These are phyloP conservation scores for Setophaga petechia DNA, from an alignment of 2,113 vertebrate species.

Conservation along the genomic window DNA sequence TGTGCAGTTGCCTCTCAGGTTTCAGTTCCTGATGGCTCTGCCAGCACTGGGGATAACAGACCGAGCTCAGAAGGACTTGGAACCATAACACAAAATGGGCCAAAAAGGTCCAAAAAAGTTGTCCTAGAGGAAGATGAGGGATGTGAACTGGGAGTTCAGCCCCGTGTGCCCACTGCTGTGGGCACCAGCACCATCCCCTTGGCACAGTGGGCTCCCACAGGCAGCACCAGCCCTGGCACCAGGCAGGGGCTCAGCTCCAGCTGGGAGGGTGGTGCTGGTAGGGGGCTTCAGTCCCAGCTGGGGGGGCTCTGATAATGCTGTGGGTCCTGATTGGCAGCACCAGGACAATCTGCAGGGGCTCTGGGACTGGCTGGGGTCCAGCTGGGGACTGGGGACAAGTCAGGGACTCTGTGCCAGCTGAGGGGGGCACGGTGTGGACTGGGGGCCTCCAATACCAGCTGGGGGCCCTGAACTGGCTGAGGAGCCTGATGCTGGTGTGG, in stretches of 20 bases:
- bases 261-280: too few relatives aligned
- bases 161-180: too few relatives aligned
- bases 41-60: rapidly evolving
- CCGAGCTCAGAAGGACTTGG: background rate
- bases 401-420: rapidly evolving
- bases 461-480: background rate
- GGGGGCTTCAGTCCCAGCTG: background rate
- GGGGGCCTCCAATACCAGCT: background rate
- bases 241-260: background rate
- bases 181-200: rapidly evolving
- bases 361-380: background rate
- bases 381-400: too few relatives aligned
- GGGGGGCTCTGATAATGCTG: background rate
- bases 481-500: background rate
- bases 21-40: rapidly evolving
- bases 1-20: too few relatives aligned
- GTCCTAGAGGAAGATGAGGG: background rate
- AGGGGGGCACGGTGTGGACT: rapidly evolving
- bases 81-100: background rate
- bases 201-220: too few relatives aligned
- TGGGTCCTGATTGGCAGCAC: background rate
- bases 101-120: background rate
- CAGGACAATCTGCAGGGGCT: background rate
- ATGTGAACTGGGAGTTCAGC: background rate
- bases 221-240: background rate